These are phyloP conservation scores for Sebastes iracundus DNA, from an alignment of 2,797 vertebrate genomes.

Conservation along the genomic window DNA sequence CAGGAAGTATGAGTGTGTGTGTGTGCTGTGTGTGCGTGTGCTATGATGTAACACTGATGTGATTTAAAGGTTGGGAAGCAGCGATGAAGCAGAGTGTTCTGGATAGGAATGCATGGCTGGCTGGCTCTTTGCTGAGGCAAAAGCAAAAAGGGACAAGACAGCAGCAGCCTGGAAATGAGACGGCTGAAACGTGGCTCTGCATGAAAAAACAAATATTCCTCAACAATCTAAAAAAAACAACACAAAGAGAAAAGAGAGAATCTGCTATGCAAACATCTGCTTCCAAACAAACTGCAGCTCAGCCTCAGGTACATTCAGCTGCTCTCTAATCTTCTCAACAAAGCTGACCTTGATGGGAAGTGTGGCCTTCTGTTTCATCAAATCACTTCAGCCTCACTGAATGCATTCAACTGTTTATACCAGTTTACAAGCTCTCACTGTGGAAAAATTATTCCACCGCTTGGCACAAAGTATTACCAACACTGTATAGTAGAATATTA, in stretches of 20 bases:
- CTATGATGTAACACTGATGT: slow-evolving; percentile 74
- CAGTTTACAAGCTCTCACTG: slow-evolving; percentile 3
- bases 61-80: slow-evolving; percentile 74
- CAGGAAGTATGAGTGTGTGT: slow-evolving; percentile 14
- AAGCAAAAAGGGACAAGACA: slow-evolving; percentile 31
- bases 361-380: slow-evolving; percentile 31
- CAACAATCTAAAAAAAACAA: neutral
- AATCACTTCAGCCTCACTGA: slow-evolving; percentile 25
- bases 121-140: slow-evolving; percentile 45
- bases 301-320: slow-evolving; percentile 32
- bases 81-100: slow-evolving; percentile 78
- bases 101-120: slow-evolving; percentile 76
- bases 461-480: neutral
- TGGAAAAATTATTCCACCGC: neutral
- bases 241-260: neutral
- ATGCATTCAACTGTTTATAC: slow-evolving; percentile 28
- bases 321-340: slow-evolving; percentile 33
- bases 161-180: slow-evolving; percentile 50
- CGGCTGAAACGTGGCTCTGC: slow-evolving; percentile 45
- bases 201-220: slow-evolving; percentile 31
- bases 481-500: neutral
- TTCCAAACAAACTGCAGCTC: slow-evolving; percentile 17
- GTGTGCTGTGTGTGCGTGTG: slow-evolving; percentile 9
- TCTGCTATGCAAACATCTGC: slow-evolving; percentile 40
- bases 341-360: slow-evolving; percentile 39